Percentiles rank a stretch among this genome's conserved stretches.
Evolutionary conservation across 1,140 invertebrate genomes (phyloP).

Genomic region (Euwallacea similis): DNA sequence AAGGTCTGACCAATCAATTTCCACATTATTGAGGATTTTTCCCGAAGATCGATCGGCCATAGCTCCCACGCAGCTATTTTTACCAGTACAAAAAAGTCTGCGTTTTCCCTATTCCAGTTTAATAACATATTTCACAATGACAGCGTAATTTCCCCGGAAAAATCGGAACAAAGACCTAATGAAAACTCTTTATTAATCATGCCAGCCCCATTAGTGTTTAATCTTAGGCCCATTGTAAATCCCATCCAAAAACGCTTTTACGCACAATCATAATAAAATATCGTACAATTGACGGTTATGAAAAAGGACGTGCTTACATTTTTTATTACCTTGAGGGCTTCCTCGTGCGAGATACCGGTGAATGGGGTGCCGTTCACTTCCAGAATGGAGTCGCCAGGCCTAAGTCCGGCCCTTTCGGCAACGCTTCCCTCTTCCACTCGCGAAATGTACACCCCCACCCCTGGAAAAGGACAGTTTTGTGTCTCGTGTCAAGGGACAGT

Average conservation of each 20-base stretch:
- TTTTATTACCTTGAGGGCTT: slow-evolving; percentile 77
- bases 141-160: not conserved
- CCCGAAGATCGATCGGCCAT: too few relatives aligned
- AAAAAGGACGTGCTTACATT: slow-evolving; percentile 25
- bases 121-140: too few relatives aligned
- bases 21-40: too few relatives aligned
- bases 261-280: not conserved
- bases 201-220: too few relatives aligned
- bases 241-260: too few relatives aligned
- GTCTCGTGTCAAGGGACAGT: slow-evolving; percentile 8
- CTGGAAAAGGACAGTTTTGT: slow-evolving; percentile 57
- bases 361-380: slow-evolving; percentile 88
- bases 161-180: not conserved
- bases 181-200: too few relatives aligned
- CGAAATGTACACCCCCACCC: slow-evolving; percentile 85
- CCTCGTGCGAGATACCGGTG: slow-evolving; percentile 82
- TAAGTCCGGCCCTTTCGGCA: slow-evolving; percentile 79
- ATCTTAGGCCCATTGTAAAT: too few relatives aligned
- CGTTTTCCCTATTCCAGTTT: too few relatives aligned
- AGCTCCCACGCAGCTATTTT: too few relatives aligned
- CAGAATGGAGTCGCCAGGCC: slow-evolving; percentile 85
- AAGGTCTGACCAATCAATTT: too few relatives aligned
- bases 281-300: not conserved
- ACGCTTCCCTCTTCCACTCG: slow-evolving; percentile 84
- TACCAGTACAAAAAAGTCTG: too few relatives aligned